Evolutionary conservation across 2,797 vertebrate species (phyloP).

Genomic region (Chlorospingus flavigularis): DNA sequence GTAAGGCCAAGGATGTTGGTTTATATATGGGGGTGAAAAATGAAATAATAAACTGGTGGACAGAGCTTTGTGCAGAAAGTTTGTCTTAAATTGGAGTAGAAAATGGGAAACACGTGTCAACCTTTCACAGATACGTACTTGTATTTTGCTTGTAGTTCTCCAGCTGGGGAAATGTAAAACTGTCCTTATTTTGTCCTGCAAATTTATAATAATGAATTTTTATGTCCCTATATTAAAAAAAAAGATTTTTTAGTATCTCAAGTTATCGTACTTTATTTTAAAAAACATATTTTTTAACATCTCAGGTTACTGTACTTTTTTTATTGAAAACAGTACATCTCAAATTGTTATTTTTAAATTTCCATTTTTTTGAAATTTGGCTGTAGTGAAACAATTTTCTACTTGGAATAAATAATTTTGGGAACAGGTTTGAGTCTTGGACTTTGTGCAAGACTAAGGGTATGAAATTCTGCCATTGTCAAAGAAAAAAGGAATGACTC

Average conservation of each 20-base stretch:
- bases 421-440: background rate
- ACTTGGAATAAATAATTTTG: background rate
- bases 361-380: background rate
- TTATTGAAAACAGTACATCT: background rate
- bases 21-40: background rate
- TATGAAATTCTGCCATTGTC: background rate
- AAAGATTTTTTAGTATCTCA: background rate
- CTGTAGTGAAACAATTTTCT: background rate
- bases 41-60: background rate
- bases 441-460: background rate
- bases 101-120: accelerated
- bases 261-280: background rate
- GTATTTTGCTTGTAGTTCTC: background rate
- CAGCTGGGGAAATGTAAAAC: background rate
- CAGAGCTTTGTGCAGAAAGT: background rate
- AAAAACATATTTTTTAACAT: background rate
- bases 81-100: background rate
- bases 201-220: background rate
- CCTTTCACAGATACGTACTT: accelerated
- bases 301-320: background rate
- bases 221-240: background rate
- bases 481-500: background rate
- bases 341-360: background rate
- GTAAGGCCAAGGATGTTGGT: background rate
- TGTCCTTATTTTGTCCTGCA: background rate